Percentiles rank a stretch among this genome's conserved stretches.
These are phyloP conservation scores for Cydia splendana DNA, from an alignment of 1,140 invertebrate genomes.

Conservation along the genomic window DNA sequence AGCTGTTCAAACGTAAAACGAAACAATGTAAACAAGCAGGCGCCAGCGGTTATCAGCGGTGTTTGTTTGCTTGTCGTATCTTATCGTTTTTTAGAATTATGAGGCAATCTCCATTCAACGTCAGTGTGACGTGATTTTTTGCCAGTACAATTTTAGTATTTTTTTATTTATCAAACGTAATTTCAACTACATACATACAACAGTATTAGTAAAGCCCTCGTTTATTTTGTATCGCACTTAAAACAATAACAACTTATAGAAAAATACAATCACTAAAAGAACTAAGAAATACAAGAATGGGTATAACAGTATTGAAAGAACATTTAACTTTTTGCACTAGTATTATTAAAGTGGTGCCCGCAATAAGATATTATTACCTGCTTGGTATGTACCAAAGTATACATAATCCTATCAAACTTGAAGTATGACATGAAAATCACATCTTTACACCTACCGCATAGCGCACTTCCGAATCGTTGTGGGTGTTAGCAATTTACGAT, in stretches of 20 bases:
- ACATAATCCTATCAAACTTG: too few species aligned
- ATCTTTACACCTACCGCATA: background rate
- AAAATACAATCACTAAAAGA: too few species aligned
- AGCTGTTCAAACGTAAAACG: slow-evolving; percentile 35
- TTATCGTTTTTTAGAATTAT: slow-evolving; percentile 59
- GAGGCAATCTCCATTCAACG: slow-evolving; percentile 50
- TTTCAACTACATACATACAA: too few species aligned
- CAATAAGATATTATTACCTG: background rate
- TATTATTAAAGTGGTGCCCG: background rate
- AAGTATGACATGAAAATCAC: too few species aligned
- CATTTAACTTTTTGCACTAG: too few species aligned
- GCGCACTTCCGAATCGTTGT: background rate
- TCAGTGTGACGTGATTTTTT: slow-evolving; percentile 31
- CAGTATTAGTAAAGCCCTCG: too few species aligned
- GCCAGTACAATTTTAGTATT: background rate
- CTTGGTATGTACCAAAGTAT: background rate
- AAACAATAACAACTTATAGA: too few species aligned
- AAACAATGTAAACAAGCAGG: slow-evolving; percentile 47
- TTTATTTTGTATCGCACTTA: too few species aligned
- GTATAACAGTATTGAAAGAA: too few species aligned
- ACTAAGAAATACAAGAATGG: too few species aligned
- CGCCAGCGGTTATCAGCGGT: slow-evolving; percentile 59
- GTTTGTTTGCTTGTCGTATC: slow-evolving; percentile 60
- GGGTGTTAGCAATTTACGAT: background rate
- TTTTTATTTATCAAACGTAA: background rate